These are phyloP conservation scores for Corydoras sp. DNA, from an alignment of 2,113 vertebrate genomes.

Conservation along the genomic window DNA sequence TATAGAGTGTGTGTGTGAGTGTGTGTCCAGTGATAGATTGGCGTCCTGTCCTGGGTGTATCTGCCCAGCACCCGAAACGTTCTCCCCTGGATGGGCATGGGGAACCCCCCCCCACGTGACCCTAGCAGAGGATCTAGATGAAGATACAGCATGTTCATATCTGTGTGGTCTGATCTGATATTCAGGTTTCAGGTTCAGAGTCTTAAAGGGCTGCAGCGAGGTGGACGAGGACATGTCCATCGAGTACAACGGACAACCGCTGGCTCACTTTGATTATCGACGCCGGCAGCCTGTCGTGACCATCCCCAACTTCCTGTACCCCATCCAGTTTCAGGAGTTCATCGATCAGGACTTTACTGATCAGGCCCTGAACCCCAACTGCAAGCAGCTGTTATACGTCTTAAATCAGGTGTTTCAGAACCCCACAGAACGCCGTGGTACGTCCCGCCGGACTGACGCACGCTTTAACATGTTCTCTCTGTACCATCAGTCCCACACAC, in stretches of 20 bases:
- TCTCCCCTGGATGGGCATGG: too few relatives aligned
- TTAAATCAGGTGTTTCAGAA: not conserved
- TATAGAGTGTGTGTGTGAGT: too few relatives aligned
- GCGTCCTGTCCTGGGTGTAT: too few relatives aligned
- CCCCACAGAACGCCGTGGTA: constrained; percentile 4
- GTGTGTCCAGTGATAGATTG: too few relatives aligned
- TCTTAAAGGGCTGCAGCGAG: not conserved
- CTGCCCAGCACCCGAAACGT: too few relatives aligned
- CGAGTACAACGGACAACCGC: not conserved
- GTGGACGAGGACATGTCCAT: not conserved
- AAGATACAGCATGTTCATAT: too few relatives aligned
- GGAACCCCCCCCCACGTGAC: too few relatives aligned
- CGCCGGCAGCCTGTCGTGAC: not conserved
- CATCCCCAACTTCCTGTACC: not conserved
- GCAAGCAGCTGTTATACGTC: not conserved
- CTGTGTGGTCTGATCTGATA: too few relatives aligned
- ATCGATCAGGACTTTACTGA: too few relatives aligned
- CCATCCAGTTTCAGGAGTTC: not conserved
- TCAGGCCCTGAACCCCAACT: not conserved
- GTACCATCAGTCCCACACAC: too few relatives aligned
- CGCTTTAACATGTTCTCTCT: too few relatives aligned
- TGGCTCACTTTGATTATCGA: not conserved
- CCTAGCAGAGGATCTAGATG: too few relatives aligned
- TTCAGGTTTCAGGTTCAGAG: not conserved
- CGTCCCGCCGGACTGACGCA: not conserved